Conservation (phyloP, 1,140 invertebrate genomes). For the Mycetomoellerius zeteki region DNA sequence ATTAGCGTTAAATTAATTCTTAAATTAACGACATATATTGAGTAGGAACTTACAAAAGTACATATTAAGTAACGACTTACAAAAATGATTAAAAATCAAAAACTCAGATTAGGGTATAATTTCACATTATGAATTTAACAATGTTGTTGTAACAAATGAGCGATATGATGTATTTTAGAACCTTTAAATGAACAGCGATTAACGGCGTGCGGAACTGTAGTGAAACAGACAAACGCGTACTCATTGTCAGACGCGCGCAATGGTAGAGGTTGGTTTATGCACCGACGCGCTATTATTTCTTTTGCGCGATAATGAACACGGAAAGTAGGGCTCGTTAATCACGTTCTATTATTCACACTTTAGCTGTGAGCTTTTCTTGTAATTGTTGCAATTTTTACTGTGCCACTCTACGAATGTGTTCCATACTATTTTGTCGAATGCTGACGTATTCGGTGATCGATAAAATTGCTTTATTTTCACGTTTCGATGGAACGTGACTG, state of each 20-base stretch:
- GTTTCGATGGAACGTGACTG: slow-evolving; percentile 9
- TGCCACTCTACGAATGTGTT: not conserved
- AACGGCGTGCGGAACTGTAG: not conserved
- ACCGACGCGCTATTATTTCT: slow-evolving; percentile 23
- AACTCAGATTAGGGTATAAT: too few species aligned
- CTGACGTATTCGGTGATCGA: not conserved
- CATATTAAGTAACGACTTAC: too few species aligned
- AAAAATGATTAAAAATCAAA: too few species aligned
- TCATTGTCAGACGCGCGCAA: not conserved
- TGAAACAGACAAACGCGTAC: slow-evolving; percentile 4
- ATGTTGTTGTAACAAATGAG: too few species aligned
- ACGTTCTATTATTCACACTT: slow-evolving; percentile 25
- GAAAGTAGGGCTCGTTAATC: slow-evolving; percentile 24
- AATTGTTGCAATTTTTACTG: slow-evolving; percentile 36
- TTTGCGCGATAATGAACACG: slow-evolving; percentile 9
- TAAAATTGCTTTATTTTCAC: slow-evolving; percentile 37
- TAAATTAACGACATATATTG: too few species aligned
- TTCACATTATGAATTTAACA: too few species aligned
- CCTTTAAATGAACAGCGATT: not conserved
- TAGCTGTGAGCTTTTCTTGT: not conserved
- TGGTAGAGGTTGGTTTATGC: slow-evolving; percentile 11
- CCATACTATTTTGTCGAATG: not conserved
- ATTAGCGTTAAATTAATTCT: too few species aligned
- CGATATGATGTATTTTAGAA: not conserved
- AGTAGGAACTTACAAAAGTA: too few species aligned